Evolutionary conservation across 1,140 invertebrate species (phyloP), one percentile per base, ranked within the genome.

Genomic region (Papilio xuthus): DNA sequence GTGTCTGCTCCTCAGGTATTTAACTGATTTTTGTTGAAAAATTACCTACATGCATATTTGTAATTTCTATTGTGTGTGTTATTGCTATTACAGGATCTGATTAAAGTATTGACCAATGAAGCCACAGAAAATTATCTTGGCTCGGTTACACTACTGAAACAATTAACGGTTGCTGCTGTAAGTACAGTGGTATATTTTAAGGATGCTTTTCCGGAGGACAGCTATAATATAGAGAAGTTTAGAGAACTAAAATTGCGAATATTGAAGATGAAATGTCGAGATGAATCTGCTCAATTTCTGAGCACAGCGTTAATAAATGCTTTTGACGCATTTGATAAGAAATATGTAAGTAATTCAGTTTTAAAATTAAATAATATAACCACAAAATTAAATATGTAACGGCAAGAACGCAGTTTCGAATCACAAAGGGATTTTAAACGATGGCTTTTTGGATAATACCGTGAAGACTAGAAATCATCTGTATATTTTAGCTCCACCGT

Each of bases 141-240:
- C 78, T 93, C 92, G 8, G 86, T 87, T 10, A 90, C 87, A 18
- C 91, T 92, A 78, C 90, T 93, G 83, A 93, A 93, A 81, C 91
- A 92, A 78, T 72, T 93, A 50, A 91, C 91, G 0, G 82, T 87
- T 2, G 79, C 92, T 8, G 89, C 89, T 2, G 70, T 92, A 0
- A 93, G 91, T 78, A 90, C 88, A 1, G 88, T 93, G 67, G 87
- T 85, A 8, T 90, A 90, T 81, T 80, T 89, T 56, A 92, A 88
- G 82, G 88, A 90, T 72, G 82, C 85, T 6, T 88, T 92, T 44
- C 87, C 86, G 0, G 84, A 86, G 77, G 89, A 91, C 13, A 90
- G 84, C 63, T 93, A 89, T 44, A 84, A 78, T 4, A 60, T 78
- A 12, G 89, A 92, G 77, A 82, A 18, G n/a, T 91, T 93, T 56